A percentile compares a stretch with the other conserved stretches of the same genome.
phyloP scores from a whole-genome alignment of 2,113 vertebrate species.

The Caretta caretta region DNA sequence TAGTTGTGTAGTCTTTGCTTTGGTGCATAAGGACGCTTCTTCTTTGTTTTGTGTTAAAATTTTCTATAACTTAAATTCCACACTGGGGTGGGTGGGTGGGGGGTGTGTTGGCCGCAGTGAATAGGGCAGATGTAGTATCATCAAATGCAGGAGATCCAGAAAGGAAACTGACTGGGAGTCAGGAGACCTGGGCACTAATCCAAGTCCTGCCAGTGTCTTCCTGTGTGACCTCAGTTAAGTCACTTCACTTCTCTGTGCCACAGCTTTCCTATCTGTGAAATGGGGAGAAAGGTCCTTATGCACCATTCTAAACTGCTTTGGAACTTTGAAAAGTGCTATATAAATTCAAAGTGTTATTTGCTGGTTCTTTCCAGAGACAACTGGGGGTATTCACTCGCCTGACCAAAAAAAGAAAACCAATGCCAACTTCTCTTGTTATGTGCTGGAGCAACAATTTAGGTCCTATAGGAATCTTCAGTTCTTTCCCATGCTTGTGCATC shows the following conservation, averaged over 20 bases:
- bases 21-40: neutral
- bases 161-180: neutral
- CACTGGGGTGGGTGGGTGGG: too few relatives aligned
- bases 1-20: neutral
- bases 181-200: neutral
- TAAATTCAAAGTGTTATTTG: fast-evolving
- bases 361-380: neutral
- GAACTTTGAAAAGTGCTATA: neutral
- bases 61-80: neutral
- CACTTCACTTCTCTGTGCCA: neutral
- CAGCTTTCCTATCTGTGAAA: neutral
- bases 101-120: fast-evolving
- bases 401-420: neutral
- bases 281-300: neutral
- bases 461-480: neutral
- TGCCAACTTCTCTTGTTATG: neutral
- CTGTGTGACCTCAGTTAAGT: neutral
- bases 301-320: neutral
- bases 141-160: neutral
- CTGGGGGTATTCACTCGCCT: neutral
- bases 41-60: neutral
- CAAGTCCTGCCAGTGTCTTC: neutral
- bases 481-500: neutral
- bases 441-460: neutral
- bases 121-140: neutral